A percentile compares a stretch with the other conserved stretches of the same genome.
These are phyloP conservation scores for Nannospalax galili DNA, from an alignment of 2,113 vertebrate genomes.

Conservation along the genomic window DNA sequence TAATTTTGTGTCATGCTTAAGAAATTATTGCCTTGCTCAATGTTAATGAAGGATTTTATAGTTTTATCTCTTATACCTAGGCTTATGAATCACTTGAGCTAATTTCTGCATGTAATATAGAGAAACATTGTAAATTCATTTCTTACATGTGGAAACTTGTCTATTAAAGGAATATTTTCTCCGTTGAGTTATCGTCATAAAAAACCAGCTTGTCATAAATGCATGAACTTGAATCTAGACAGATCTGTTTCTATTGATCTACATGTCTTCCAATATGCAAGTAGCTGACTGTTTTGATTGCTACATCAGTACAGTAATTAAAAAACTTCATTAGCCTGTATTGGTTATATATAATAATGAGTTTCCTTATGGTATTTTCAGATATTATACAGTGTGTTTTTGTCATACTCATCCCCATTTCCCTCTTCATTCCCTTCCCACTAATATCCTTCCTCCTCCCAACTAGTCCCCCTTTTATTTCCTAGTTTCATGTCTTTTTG, in stretches of 20 bases:
- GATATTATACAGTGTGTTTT: too few species aligned
- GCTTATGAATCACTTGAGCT: background rate
- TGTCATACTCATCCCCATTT: too few species aligned
- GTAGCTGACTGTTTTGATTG: background rate
- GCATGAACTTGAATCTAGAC: background rate
- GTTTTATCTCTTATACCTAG: background rate
- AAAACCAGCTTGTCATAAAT: background rate
- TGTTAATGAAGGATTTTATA: background rate
- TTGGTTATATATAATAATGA: too few species aligned
- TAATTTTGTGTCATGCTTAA: background rate
- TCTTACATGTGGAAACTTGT: background rate
- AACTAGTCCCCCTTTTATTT: background rate
- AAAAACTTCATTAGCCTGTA: background rate
- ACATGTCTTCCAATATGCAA: background rate
- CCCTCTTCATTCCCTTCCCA: background rate
- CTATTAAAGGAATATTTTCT: background rate
- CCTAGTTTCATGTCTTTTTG: too few species aligned
- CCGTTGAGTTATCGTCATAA: slow-evolving; percentile 1
- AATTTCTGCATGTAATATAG: background rate
- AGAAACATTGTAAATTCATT: background rate
- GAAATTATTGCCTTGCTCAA: background rate
- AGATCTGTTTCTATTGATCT: background rate
- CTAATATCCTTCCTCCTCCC: background rate
- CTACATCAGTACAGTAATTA: background rate
- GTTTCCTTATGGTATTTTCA: too few species aligned